Evolutionary conservation across 2,888 invertebrate species (phyloP).

Genomic region (Acanthosoma haemorrhoidale): DNA sequence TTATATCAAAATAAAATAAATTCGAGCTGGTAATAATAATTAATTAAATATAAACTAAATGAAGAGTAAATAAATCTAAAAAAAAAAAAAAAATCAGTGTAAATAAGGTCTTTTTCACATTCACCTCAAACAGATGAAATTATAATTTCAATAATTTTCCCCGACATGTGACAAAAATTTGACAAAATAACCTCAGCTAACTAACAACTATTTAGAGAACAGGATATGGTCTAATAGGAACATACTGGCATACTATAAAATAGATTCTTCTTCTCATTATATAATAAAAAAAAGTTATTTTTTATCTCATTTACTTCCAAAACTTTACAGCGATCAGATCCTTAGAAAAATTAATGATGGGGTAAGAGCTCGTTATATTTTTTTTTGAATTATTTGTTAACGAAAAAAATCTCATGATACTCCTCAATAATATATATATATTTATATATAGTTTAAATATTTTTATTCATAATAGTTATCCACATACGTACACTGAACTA

Average conservation of each 20-base stretch:
- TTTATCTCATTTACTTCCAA: background rate
- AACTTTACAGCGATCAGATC: conserved; percentile 16
- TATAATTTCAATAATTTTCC: conserved; percentile 25
- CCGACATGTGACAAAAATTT: conserved; percentile 25
- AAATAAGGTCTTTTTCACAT: background rate
- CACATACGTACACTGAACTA: conserved; percentile 40
- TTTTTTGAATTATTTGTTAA: background rate
- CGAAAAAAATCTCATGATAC: conserved; percentile 14
- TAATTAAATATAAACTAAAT: background rate
- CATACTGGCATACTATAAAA: conserved; percentile 29
- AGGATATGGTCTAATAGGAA: conserved; percentile 32
- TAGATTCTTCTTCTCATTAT: conserved; percentile 25
- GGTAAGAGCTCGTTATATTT: conserved; percentile 6
- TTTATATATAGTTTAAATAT: conserved; percentile 36
- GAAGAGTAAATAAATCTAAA: background rate
- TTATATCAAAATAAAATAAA: background rate
- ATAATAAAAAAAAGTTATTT: conserved; percentile 25
- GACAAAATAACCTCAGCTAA: conserved; percentile 20
- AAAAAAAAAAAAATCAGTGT: background rate
- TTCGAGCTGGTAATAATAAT: background rate
- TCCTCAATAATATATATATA: conserved; percentile 34
- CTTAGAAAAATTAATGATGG: conserved; percentile 23
- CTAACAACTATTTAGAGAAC: conserved; percentile 28
- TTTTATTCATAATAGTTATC: conserved; percentile 37
- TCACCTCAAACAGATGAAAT: background rate